These are phyloP conservation scores for Alectoris magna DNA, from an alignment of 2,797 vertebrate species.

Conservation along the genomic window DNA sequence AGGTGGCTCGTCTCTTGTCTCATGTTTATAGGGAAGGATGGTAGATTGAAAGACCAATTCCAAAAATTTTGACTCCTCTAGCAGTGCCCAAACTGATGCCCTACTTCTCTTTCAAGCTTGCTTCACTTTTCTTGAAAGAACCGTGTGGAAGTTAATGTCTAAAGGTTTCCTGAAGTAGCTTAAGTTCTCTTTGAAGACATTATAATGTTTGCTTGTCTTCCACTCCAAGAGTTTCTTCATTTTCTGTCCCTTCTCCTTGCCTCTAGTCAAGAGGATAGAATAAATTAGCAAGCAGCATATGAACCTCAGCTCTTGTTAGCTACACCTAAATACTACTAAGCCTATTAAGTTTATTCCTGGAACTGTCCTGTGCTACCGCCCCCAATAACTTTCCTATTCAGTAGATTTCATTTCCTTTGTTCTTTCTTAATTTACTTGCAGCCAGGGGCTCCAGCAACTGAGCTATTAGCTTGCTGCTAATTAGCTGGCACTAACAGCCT, in stretches of 20 bases:
- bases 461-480: conserved; percentile 51
- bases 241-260: not conserved
- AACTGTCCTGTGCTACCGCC: conserved; percentile 22
- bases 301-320: conserved; percentile 11
- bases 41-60: not conserved
- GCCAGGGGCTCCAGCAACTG: not conserved
- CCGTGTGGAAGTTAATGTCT: not conserved
- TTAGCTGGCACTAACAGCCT: conserved; percentile 61
- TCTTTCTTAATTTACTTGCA: conserved; percentile 55
- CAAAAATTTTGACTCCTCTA: not conserved
- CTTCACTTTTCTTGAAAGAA: not conserved
- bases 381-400: conserved; percentile 24
- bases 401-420: conserved; percentile 62
- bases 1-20: not conserved
- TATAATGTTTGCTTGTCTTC: not conserved
- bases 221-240: not conserved
- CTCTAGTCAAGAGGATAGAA: not conserved
- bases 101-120: not conserved
- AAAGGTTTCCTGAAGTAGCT: not conserved
- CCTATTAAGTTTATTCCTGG: conserved; percentile 68
- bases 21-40: not conserved
- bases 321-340: conserved; percentile 20
- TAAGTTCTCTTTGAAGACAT: not conserved
- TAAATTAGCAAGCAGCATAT: conserved; percentile 29
- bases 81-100: not conserved